Evolutionary conservation across 2,888 invertebrate species (phyloP), one percentile per base, ranked within the genome.

Genomic region (Xanthia togata): DNA sequence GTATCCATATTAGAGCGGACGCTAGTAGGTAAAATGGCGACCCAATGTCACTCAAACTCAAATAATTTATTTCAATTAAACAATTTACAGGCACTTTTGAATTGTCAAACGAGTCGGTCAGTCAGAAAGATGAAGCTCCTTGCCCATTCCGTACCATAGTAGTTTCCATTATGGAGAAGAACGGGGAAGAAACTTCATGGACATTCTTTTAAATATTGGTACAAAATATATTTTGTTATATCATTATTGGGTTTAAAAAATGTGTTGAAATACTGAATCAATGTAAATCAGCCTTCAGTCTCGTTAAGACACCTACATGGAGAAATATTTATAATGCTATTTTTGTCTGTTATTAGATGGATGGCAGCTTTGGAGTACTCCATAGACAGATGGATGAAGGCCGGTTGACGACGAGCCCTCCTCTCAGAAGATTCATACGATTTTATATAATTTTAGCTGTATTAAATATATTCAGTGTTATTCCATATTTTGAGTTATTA

Each of bases 301-400:
- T 47, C 47, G 0, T 26, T 23, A 20, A 20, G 41, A n/a, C 5
- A 20, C 17, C 4, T 17, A 14, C 1, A 9, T 1, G 38, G 20
- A 14, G 6, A 53, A 20, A 0, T 53, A 47, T 70, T 71, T 31
- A 55, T 35, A 62, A 38, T 35, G 0, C 2, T 31, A n/a, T 69
- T 65, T 47, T 82, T 73, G 0, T 72, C 0, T 89, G 79, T 88
- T 97, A 97, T 35, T 96, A 99, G 99, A 90, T 99, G 99, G 99
- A 97, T 99, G 94, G 98, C 99, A 82, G 99, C 99, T 80, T 95
- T 99, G 92, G 99, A 99, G 94, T 99, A 99, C 93, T 99, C 99
- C 78, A 99, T 99, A 96, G 99, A 99, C 94, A 97, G 99, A 89
- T 99, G 99, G 98, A 97, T 98, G 96, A 98, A 98, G 95, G 98